Evolutionary conservation across 2,113 vertebrate species (phyloP).

Genomic region (Chunga burmeisteri): DNA sequence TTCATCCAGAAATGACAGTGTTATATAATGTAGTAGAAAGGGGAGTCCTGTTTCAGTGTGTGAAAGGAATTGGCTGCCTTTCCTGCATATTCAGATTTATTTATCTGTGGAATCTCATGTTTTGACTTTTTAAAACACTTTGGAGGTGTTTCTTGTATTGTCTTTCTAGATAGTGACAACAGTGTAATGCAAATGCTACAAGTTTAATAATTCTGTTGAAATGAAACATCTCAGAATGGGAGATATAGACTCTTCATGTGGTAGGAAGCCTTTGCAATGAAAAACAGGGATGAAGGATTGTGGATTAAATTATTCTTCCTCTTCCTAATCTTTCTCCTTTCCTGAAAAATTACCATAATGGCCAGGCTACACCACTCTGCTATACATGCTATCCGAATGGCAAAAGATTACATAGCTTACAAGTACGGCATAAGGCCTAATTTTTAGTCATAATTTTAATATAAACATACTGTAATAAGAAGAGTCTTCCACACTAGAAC

Average conservation of each 20-base stretch:
- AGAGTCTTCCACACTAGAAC: background rate
- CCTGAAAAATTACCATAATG: background rate
- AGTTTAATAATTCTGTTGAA: background rate
- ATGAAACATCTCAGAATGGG: background rate
- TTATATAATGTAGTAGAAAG: background rate
- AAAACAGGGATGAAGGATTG: background rate
- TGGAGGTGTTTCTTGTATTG: background rate
- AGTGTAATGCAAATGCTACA: background rate
- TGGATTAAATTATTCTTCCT: background rate
- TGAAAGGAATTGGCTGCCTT: background rate
- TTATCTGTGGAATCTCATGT: background rate
- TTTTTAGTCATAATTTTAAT: background rate
- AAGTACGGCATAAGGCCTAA: background rate
- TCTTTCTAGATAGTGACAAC: background rate
- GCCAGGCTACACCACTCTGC: background rate
- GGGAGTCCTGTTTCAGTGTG: background rate
- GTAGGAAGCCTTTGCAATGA: background rate
- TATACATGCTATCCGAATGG: background rate
- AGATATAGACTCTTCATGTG: background rate
- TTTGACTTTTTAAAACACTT: background rate
- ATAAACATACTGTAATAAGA: background rate
- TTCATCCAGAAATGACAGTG: background rate
- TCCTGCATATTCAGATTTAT: background rate
- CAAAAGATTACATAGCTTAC: background rate
- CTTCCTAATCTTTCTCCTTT: background rate